Base-by-base conservation (phyloP, 2,797 vertebrate genomes). In the Gymnoscopelus braueri region DNA sequence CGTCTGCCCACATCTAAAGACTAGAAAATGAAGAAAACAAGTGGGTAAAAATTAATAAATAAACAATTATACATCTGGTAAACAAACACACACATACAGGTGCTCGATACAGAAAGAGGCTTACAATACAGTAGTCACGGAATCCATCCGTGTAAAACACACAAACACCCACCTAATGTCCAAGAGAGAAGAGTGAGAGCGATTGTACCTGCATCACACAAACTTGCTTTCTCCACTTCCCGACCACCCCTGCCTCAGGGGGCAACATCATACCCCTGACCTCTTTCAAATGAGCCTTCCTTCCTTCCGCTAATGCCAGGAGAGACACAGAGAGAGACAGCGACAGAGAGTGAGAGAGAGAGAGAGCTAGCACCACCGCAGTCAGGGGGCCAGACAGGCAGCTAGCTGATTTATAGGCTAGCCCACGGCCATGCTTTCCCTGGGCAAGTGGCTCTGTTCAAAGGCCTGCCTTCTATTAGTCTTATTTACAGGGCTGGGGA, bases 401-500 rank as follows among this genome's bases (percentile, higher is more conserved):
- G 71, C 53, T 19, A 66, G 77, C 82, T 86, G 84, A 91, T 88
- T 90, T 86, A 90, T 81, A 72, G 80, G 82, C 72, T 72, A 53
- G 76, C 87, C 78, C 60, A 67, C 51, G 61, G 84, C 79, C 74
- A 82, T 76, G 84, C 80, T 83, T 88, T 90, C 78, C 72, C 76
- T 72, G 77, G 81, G 83, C 80, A 88, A 88, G 79, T 78, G 77
- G 79, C 67, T 83, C 80, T 75, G 69, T 83, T 89, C 79, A 89
- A 87, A 87, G 80, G 63, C 75, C 79, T 19, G 51, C 70, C 70
- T 88, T 83, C 78, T 87, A 89, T 88, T 87, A 84, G 85, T 84
- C 83, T 89, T 90, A 88, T 90, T 90, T 91, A 91, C 89, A 88
- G 77, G 74, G 73, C 68, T 63, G 64, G 80, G 71, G 77, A 87